Percentiles rank a stretch among this genome's conserved stretches.
These are phyloP conservation scores for Chlorodrepanis virens DNA, from an alignment of 2,113 vertebrate genomes.

Conservation along the genomic window DNA sequence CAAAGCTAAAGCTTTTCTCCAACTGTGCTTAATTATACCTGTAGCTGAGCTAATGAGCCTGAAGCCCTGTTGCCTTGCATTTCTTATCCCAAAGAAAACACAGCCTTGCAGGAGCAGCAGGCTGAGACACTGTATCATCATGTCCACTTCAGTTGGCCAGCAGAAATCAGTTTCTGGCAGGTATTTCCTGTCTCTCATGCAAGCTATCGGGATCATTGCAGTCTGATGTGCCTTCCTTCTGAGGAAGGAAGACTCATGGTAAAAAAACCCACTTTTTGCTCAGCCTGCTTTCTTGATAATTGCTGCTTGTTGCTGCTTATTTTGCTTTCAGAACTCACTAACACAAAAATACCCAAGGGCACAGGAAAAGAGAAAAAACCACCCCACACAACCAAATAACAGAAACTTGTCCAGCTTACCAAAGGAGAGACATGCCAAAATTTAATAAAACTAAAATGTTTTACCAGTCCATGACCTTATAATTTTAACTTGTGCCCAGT, in stretches of 20 bases:
- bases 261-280: background rate
- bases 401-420: background rate
- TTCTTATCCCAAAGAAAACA: background rate
- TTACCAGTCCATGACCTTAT: background rate
- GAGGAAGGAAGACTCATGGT: constrained; percentile 33
- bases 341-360: constrained; percentile 5
- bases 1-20: background rate
- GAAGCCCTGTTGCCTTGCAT: background rate
- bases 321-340: background rate
- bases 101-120: background rate
- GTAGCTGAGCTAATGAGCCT: background rate
- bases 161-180: background rate
- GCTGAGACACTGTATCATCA: background rate
- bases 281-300: constrained; percentile 2
- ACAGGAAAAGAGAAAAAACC: background rate
- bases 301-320: background rate
- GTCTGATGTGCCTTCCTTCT: background rate
- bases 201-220: rapidly evolving
- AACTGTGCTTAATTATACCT: background rate
- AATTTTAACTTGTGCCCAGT: background rate
- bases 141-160: background rate
- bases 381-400: background rate
- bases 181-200: background rate
- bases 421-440: background rate
- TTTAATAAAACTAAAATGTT: background rate